Conservation (phyloP, 2,888 invertebrate species). For the Protodeltote pygarga region DNA sequence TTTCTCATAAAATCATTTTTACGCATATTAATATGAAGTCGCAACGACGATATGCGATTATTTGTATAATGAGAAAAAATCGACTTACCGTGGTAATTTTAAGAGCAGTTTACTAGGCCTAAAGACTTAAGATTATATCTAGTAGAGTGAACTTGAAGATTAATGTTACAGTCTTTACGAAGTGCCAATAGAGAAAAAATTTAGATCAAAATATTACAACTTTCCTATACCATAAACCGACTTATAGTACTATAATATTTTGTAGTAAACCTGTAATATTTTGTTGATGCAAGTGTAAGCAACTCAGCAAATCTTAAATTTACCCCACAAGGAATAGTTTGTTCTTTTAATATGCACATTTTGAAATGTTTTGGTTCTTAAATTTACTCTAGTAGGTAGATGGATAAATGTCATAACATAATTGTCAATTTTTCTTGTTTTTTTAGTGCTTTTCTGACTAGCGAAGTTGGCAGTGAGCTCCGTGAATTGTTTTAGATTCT, state of each 20-base stretch:
- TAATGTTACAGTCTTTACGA: conserved; percentile 60
- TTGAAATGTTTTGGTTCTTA: too few species aligned
- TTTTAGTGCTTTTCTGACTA: too few species aligned
- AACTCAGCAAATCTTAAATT: background rate
- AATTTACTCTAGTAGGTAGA: too few species aligned
- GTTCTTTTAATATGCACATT: too few species aligned
- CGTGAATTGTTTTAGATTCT: too few species aligned
- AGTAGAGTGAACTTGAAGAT: conserved; percentile 59
- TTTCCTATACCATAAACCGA: too few species aligned
- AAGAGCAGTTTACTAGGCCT: conserved; percentile 39
- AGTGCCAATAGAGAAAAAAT: conserved; percentile 42
- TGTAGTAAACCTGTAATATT: conserved; percentile 18
- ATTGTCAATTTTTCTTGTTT: too few species aligned
- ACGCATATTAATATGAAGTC: too few species aligned
- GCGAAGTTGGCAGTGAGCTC: too few species aligned
- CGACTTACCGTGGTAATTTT: conserved; percentile 43
- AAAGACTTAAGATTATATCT: conserved; percentile 53
- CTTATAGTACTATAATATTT: conserved; percentile 6
- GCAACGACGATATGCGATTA: background rate
- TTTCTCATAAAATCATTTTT: too few species aligned
- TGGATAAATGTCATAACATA: too few species aligned
- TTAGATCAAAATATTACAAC: too few species aligned
- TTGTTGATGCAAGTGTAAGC: conserved; percentile 1
- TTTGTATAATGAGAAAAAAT: conserved; percentile 16
- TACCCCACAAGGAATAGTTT: background rate